Evolutionary conservation across 2,888 invertebrate species (phyloP).

Genomic region (Campoplex capitator): DNA sequence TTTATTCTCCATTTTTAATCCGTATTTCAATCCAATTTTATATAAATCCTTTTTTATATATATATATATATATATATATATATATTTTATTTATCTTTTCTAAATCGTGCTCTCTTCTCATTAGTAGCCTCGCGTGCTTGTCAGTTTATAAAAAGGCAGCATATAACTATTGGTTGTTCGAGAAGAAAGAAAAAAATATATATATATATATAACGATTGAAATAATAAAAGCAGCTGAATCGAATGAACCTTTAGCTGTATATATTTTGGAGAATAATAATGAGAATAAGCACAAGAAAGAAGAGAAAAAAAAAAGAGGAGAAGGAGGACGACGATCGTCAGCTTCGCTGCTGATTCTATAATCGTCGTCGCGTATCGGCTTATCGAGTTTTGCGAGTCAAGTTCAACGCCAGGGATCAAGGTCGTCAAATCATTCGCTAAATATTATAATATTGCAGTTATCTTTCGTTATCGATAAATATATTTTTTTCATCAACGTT

Average conservation of each 20-base stretch:
- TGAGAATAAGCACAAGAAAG: background rate
- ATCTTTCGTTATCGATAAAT: constrained; percentile 25
- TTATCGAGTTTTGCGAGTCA: constrained; percentile 60
- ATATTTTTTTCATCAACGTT: background rate
- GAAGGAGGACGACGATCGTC: constrained; percentile 17
- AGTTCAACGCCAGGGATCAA: constrained; percentile 60
- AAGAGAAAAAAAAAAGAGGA: constrained; percentile 22
- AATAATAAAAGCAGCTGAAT: background rate
- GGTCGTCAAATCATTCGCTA: constrained; percentile 56
- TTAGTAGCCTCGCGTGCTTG: background rate
- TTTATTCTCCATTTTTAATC: constrained; percentile 50
- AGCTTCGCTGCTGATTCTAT: constrained; percentile 15
- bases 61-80: no score
- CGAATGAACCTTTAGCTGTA: constrained; percentile 29
- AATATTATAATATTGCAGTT: constrained; percentile 19
- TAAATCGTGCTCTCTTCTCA: constrained; percentile 19
- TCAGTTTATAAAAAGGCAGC: background rate
- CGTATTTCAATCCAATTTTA: constrained; percentile 7
- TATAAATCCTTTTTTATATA: background rate
- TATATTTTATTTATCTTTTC: constrained; percentile 8
- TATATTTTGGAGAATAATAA: constrained; percentile 8
- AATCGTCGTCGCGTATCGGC: constrained; percentile 45
- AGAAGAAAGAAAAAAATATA: background rate
- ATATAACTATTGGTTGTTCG: background rate
- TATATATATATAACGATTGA: background rate